Conservation (phyloP, 2,888 invertebrate genomes). For the Spicauda simplicius region DNA sequence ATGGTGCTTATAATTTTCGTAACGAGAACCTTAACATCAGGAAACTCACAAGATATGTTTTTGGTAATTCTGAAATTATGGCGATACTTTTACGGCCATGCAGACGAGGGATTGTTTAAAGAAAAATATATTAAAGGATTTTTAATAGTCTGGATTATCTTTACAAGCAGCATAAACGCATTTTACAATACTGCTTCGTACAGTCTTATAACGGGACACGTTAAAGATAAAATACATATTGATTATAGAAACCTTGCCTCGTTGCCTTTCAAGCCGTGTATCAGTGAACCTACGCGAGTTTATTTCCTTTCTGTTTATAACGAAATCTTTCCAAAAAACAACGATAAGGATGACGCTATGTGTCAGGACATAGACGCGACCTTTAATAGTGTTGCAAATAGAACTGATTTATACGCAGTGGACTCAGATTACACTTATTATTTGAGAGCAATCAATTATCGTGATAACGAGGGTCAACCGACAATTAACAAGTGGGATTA, state of each 20-base stretch:
- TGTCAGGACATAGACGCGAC: slow-evolving; percentile 49
- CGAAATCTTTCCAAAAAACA: slow-evolving; percentile 49
- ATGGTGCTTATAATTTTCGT: slow-evolving; percentile 44
- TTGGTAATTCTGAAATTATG: slow-evolving; percentile 52
- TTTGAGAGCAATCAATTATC: slow-evolving; percentile 52
- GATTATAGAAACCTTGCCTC: slow-evolving; percentile 47
- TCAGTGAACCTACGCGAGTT: slow-evolving; percentile 48
- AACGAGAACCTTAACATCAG: slow-evolving; percentile 41
- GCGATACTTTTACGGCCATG: slow-evolving; percentile 56
- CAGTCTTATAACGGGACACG: slow-evolving; percentile 57
- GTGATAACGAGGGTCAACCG: slow-evolving; percentile 50
- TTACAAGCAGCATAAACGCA: slow-evolving; percentile 56
- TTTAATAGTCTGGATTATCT: slow-evolving; percentile 59
- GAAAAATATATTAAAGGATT: slow-evolving; percentile 49
- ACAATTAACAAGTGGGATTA: slow-evolving; percentile 54
- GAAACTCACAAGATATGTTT: slow-evolving; percentile 41
- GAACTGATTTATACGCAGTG: slow-evolving; percentile 52
- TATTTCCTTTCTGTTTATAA: slow-evolving; percentile 47
- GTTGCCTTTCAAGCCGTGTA: slow-evolving; percentile 55
- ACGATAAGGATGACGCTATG: slow-evolving; percentile 41
- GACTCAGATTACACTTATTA: slow-evolving; percentile 54
- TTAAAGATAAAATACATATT: slow-evolving; percentile 45
- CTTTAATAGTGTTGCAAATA: slow-evolving; percentile 50
- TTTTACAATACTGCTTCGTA: slow-evolving; percentile 64
- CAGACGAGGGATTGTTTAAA: slow-evolving; percentile 47